A percentile compares a stretch with the other conserved stretches of the same genome.
These are phyloP conservation scores for Acipenser transmontanus DNA, from an alignment of 2,797 vertebrate genomes.

Conservation along the genomic window DNA sequence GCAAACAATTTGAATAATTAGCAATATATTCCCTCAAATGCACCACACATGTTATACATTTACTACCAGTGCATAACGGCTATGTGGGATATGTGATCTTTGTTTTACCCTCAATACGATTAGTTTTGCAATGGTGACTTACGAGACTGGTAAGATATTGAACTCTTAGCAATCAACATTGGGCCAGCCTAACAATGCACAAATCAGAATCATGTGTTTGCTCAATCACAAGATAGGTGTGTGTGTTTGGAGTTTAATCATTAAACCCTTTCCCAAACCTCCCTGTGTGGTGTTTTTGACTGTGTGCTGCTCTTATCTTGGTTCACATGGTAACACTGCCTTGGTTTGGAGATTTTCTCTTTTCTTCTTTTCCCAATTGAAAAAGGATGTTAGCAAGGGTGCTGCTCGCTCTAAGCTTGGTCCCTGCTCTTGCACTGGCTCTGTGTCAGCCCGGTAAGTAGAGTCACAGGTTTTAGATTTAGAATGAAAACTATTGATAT, in stretches of 20 bases:
- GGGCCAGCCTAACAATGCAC: not conserved
- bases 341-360: conserved; percentile 33
- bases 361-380: conserved; percentile 32
- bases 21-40: too few relatives aligned
- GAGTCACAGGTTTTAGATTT: not conserved
- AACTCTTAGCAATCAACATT: too few relatives aligned
- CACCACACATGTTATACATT: not conserved
- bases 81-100: conserved; percentile 11
- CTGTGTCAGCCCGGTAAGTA: conserved; percentile 68
- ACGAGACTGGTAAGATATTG: too few relatives aligned
- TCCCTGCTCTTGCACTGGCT: conserved; percentile 31
- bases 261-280: conserved; percentile 40
- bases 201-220: not conserved
- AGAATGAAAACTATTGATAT: conserved; percentile 3
- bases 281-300: conserved; percentile 35
- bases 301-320: conserved; percentile 47
- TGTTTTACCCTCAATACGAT: not conserved
- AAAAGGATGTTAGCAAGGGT: conserved; percentile 59
- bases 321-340: conserved; percentile 50
- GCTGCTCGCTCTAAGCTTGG: conserved; percentile 51
- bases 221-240: not conserved
- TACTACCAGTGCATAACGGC: conserved; percentile 4
- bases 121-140: too few relatives aligned
- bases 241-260: conserved; percentile 46
- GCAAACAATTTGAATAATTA: too few relatives aligned